Evolutionary conservation across 2,888 invertebrate species (phyloP).

Genomic region (Tipula confusa): DNA sequence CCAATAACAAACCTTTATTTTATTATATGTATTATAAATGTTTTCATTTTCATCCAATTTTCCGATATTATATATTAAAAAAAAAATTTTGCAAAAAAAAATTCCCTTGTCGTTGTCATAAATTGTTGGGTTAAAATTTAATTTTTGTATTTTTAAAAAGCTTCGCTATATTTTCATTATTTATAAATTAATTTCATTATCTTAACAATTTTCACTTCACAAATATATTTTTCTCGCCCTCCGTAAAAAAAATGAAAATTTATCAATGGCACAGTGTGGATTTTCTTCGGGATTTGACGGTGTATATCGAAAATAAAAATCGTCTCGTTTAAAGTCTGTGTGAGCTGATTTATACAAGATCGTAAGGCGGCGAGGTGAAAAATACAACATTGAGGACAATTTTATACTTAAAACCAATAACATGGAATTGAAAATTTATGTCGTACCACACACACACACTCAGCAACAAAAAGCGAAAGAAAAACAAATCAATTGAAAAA

Average conservation of each 20-base stretch:
- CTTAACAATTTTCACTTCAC: neutral
- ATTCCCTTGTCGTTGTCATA: neutral
- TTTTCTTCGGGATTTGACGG: neutral
- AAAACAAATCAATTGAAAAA: neutral
- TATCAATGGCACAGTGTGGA: too few species aligned
- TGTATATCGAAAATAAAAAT: neutral
- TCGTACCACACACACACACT: too few species aligned
- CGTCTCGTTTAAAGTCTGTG: neutral
- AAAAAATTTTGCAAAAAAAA: neutral
- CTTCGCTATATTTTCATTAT: neutral
- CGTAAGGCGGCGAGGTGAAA: neutral
- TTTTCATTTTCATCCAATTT: conserved; percentile 14
- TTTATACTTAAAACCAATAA: neutral
- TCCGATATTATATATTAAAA: neutral
- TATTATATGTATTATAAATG: neutral
- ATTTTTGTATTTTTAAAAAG: neutral
- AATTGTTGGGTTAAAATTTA: neutral
- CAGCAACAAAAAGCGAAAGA: neutral
- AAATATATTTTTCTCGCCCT: neutral
- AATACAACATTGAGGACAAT: neutral
- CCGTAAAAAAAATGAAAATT: too few species aligned
- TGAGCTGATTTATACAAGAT: neutral
- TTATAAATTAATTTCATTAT: conserved; percentile 25
- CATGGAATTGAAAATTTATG: neutral
- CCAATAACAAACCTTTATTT: neutral